Conservation (phyloP, 2,797 vertebrate species). For the Pseudochirops corinnae region DNA sequence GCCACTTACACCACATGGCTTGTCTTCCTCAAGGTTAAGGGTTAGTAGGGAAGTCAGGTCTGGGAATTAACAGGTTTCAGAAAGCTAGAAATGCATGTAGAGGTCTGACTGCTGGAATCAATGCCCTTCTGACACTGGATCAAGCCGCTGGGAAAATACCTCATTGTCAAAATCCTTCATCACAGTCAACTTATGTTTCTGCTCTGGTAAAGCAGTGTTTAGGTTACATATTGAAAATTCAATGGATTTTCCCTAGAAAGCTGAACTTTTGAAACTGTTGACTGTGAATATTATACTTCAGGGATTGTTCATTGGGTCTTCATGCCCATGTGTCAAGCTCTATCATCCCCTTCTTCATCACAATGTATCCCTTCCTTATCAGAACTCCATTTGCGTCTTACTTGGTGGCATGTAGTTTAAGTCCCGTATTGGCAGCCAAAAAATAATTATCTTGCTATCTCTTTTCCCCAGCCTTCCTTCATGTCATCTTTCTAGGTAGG, state of each 20-base stretch:
- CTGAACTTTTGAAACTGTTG: neutral
- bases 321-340: neutral
- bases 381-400: neutral
- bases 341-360: neutral
- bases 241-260: neutral
- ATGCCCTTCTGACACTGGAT: neutral
- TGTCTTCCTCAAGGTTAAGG: neutral
- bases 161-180: neutral
- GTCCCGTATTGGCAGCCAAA: no score
- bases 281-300: neutral
- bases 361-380: neutral
- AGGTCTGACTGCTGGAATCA: neutral
- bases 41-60: neutral
- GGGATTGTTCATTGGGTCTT: neutral
- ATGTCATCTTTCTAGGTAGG: neutral
- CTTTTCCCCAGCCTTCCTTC: neutral
- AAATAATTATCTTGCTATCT: no score
- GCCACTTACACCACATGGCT: neutral
- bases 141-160: neutral
- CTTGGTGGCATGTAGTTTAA: no score
- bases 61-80: neutral
- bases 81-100: neutral
- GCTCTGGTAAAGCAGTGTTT: neutral
- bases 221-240: neutral
- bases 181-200: neutral